phyloP scores from a whole-genome alignment of 2,113 vertebrate species.

The Istiophorus platypterus region DNA sequence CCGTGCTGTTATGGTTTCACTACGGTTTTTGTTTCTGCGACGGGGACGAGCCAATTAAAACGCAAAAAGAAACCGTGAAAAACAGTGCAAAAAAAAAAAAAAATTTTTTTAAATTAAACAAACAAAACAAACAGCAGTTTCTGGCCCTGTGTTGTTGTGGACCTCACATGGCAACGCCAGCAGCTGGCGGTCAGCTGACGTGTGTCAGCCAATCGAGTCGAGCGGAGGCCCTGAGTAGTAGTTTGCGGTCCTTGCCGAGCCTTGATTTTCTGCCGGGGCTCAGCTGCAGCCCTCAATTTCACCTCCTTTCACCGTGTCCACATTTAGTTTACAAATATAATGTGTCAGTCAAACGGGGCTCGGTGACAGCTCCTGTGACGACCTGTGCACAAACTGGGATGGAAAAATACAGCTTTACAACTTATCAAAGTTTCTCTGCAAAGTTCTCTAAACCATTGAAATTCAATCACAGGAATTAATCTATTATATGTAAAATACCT shows the following conservation, averaged over 20 bases:
- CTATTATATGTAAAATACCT: background rate
- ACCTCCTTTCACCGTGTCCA: conserved; percentile 64
- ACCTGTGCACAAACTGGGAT: conserved; percentile 1
- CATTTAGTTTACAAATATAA: conserved; percentile 72
- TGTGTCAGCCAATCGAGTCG: conserved; percentile 50
- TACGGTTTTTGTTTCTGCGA: conserved; percentile 19
- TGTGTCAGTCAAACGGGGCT: conserved; percentile 50
- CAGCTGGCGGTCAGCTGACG: conserved; percentile 64
- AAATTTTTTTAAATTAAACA: too few species aligned
- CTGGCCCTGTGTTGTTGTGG: conserved; percentile 22
- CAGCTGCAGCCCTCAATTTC: conserved; percentile 71
- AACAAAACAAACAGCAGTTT: conserved; percentile 48
- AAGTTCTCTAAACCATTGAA: background rate
- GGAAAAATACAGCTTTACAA: conserved; percentile 21
- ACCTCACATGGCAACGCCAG: conserved; percentile 30
- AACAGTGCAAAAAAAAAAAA: too few species aligned
- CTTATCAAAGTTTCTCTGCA: background rate
- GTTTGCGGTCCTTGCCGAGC: conserved; percentile 68
- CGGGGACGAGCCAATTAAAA: conserved; percentile 42
- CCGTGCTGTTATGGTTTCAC: conserved; percentile 44
- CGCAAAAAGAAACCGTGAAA: conserved; percentile 1
- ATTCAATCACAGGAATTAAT: conserved; percentile 1
- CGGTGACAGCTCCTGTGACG: conserved; percentile 32
- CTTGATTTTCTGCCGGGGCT: conserved; percentile 58
- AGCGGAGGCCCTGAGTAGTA: conserved; percentile 55